Evolutionary conservation across 2,113 vertebrate genomes (phyloP), one percentile per base, ranked within the genome.

Genomic region (Cinclus mexicanus): DNA sequence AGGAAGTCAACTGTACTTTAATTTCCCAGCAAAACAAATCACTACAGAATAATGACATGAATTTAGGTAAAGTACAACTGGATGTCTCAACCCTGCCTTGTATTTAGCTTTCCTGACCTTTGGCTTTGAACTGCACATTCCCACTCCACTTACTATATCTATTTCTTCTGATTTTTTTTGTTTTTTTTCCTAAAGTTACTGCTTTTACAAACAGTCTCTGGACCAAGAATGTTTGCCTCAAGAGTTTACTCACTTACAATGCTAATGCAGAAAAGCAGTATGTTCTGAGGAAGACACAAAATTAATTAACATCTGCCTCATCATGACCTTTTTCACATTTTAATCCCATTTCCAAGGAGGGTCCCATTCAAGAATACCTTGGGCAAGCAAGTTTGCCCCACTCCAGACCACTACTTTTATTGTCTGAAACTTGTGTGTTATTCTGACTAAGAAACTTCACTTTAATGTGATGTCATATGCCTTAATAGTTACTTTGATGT

Each of bases 271-370:
- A 93, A 95, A 97, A 96, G 29, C 82, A 94, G 47, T 97, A 59
- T 64, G 87, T 98, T 93, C 81, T 59, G 64, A 96, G 64, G 74
- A 97, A 83, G 92, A 91, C 14, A 67, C 16, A 50, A 46, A 71
- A 89, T 96, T 97, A 97, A 97, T 97, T 97, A 97, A 91, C 68
- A 26, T 95, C 84, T 91, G 93, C 67, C 60, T 96, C 95, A 89
- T 94, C 68, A 60, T 14, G 63, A 46, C 31, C 33, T 87, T 96
- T 95, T 95, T 53, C 71, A 57, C 29, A 67, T 81, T 97, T 94
- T 93, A 89, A 95, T 80, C 37, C 42, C 12, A 13, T 93, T 93
- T 87, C 93, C 76, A 94, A 74, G 29, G 42, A 53, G 91, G 44
- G 52, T 79, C 65, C 93, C 41, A 64, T 90, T 95, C 82, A 85